Evolutionary conservation across 2,888 invertebrate species (phyloP).

Genomic region (Campoletis raptor): DNA sequence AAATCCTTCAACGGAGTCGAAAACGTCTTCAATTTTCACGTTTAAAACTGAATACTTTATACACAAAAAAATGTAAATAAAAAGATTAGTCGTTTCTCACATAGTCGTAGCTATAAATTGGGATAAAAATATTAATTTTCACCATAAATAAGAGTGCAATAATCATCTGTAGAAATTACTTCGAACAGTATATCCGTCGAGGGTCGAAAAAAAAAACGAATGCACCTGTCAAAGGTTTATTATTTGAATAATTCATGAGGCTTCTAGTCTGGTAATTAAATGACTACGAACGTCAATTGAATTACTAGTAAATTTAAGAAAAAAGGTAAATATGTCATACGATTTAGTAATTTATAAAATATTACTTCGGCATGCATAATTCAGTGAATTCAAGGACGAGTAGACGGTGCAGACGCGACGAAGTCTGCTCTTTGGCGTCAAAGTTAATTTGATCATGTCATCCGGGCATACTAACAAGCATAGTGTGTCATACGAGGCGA

Average conservation of each 20-base stretch:
- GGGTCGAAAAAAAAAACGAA: background rate
- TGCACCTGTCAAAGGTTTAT: background rate
- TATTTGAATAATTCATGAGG: background rate
- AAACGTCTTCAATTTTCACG: too few relatives aligned
- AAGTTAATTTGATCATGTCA: constrained; percentile 66
- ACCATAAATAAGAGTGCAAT: too few relatives aligned
- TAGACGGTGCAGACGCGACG: constrained; percentile 30
- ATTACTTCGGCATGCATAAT: constrained; percentile 35
- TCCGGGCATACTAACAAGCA: constrained; percentile 56
- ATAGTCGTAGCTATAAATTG: background rate
- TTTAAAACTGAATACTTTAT: too few relatives aligned
- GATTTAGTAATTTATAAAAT: background rate
- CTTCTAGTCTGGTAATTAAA: background rate
- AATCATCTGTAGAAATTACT: background rate
- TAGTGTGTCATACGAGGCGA: constrained; percentile 25
- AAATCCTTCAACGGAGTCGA: background rate
- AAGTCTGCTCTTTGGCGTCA: constrained; percentile 55
- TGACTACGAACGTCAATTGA: background rate
- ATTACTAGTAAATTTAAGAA: background rate
- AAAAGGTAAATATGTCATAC: background rate
- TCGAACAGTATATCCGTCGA: background rate
- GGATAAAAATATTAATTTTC: too few relatives aligned
- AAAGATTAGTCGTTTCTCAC: too few relatives aligned
- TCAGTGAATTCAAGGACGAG: constrained; percentile 47
- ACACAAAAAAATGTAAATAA: too few relatives aligned